Conservation (phyloP, 2,888 invertebrate genomes). For the Proisotoma minuta region DNA sequence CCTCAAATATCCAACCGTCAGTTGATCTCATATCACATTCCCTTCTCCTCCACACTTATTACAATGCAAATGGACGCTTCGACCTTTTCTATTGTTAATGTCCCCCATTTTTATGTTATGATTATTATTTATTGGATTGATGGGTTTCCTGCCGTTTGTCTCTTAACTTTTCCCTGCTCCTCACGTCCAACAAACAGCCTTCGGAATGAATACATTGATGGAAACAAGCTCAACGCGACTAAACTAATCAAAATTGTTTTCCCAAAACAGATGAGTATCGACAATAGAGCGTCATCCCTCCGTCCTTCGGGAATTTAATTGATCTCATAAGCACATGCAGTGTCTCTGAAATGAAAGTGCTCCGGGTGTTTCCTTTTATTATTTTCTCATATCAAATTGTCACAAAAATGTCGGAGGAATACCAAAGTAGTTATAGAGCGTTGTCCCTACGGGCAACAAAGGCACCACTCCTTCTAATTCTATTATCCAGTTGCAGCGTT, state of each 20-base stretch:
- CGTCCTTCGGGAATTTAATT: background rate
- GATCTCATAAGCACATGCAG: background rate
- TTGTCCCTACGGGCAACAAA: background rate
- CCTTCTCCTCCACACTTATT: no score
- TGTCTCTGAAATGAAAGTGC: constrained; percentile 6
- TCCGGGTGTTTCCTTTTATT: constrained; percentile 13
- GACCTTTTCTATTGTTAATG: constrained; percentile 1
- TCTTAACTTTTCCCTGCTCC: background rate
- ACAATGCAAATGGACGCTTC: no score
- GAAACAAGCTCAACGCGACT: constrained; percentile 16
- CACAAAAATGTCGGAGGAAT: background rate
- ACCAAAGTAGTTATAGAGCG: background rate
- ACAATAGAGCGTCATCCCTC: background rate
- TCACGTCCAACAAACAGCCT: constrained; percentile 3
- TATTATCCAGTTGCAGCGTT: background rate
- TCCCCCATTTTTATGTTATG: constrained; percentile 11
- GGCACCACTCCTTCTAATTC: background rate
- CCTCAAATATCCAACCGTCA: no score
- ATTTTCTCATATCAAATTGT: constrained; percentile 9
- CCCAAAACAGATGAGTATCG: constrained; percentile 16
- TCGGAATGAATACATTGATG: constrained; percentile 9
- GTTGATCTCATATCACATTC: no score
- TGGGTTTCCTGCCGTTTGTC: constrained; percentile 11
- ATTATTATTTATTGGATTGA: constrained; percentile 16
- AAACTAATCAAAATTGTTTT: constrained; percentile 18